Percentiles rank a stretch among this genome's conserved stretches.
Evolutionary conservation across 2,888 invertebrate species (phyloP).

Genomic region (Neoascia interrupta): DNA sequence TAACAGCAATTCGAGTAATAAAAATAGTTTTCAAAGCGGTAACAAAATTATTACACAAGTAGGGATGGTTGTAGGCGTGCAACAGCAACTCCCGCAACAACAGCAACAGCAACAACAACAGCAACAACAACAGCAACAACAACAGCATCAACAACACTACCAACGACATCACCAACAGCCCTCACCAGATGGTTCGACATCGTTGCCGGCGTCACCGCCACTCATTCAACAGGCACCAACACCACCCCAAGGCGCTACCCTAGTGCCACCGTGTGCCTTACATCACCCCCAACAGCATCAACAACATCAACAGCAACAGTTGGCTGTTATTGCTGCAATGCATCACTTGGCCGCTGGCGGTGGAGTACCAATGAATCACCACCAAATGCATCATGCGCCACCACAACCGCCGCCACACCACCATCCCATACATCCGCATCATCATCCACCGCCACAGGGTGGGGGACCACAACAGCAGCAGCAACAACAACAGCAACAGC

Average conservation of each 20-base stretch:
- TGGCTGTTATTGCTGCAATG: constrained; percentile 77
- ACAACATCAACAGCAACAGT: constrained; percentile 77
- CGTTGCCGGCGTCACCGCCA: constrained; percentile 77
- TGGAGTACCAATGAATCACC: constrained; percentile 68
- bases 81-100: constrained; percentile 61
- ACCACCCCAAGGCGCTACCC: constrained; percentile 76
- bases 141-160: constrained; percentile 58
- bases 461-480: constrained; percentile 70
- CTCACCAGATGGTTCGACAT: constrained; percentile 75
- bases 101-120: constrained; percentile 69
- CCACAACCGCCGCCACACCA: constrained; percentile 71
- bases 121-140: constrained; percentile 67
- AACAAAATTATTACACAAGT: constrained; percentile 65
- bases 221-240: constrained; percentile 76
- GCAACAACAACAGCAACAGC: constrained; percentile 71
- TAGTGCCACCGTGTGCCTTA: constrained; percentile 77
- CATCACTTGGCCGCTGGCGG: constrained; percentile 73
- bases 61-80: constrained; percentile 66
- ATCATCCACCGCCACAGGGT: constrained; percentile 66
- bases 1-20: constrained; percentile 33
- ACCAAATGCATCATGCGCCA: constrained; percentile 70
- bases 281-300: constrained; percentile 74
- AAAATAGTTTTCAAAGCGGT: constrained; percentile 65
- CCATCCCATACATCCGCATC: constrained; percentile 70
- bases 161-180: constrained; percentile 73